phyloP scores from a whole-genome alignment of 2,888 invertebrate species.

The Tinea pellionella region DNA sequence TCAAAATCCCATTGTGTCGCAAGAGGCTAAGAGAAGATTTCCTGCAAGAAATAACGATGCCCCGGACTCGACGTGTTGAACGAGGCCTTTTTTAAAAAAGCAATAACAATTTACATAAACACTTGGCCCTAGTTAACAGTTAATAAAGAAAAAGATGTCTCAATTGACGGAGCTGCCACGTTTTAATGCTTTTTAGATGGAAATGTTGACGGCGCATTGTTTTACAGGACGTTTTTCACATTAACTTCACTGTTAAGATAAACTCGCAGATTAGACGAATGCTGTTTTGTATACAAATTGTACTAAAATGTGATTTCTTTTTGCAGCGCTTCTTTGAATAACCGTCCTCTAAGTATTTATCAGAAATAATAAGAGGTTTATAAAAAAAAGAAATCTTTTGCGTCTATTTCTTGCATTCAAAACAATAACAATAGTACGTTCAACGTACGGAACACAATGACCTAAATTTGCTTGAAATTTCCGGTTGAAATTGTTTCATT shows the following conservation, averaged over 20 bases:
- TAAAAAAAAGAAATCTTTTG: not conserved
- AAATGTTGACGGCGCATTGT: slow-evolving; percentile 57
- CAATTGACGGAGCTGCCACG: slow-evolving; percentile 54
- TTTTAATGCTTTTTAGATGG: slow-evolving; percentile 58
- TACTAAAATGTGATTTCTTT: not conserved
- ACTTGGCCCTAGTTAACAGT: slow-evolving; percentile 66
- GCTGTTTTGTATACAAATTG: slow-evolving; percentile 7
- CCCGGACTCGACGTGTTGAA: slow-evolving; percentile 58
- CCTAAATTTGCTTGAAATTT: slow-evolving; percentile 46
- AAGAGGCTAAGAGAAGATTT: slow-evolving; percentile 40
- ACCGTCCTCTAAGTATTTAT: not conserved
- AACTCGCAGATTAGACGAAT: slow-evolving; percentile 2
- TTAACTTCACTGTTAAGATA: slow-evolving; percentile 21
- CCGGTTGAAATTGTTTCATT: slow-evolving; percentile 52
- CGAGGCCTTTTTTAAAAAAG: slow-evolving; percentile 58
- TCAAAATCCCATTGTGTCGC: slow-evolving; percentile 68
- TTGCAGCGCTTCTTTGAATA: not conserved
- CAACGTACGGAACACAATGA: slow-evolving; percentile 40
- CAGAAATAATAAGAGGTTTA: not conserved
- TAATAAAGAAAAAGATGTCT: slow-evolving; percentile 64
- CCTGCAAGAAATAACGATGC: slow-evolving; percentile 48
- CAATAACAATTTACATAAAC: slow-evolving; percentile 70
- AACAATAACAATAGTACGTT: not conserved
- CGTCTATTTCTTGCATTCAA: not conserved
- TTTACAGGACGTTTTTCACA: slow-evolving; percentile 45